Evolutionary conservation across 2,888 invertebrate genomes (phyloP).

Genomic region (Dyspetes luteomarginatus): DNA sequence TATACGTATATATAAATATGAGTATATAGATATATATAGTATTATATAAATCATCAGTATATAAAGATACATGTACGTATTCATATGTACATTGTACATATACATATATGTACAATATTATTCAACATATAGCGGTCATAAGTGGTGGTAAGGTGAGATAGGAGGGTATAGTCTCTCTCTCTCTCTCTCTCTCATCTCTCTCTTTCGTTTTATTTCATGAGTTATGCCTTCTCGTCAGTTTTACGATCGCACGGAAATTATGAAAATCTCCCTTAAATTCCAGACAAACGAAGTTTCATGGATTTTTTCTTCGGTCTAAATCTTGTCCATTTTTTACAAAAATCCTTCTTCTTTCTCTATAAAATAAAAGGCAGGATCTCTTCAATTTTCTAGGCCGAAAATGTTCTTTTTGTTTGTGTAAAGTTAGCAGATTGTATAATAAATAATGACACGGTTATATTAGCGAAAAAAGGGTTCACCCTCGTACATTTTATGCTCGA

Average conservation of each 20-base stretch:
- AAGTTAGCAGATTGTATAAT: no score
- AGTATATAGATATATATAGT: constrained; percentile 13
- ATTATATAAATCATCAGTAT: not conserved
- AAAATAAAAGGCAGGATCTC: not conserved
- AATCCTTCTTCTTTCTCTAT: not conserved
- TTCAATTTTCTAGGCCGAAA: no score
- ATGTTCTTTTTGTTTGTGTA: no score
- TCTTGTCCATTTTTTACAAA: constrained; percentile 44
- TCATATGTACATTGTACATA: no score
- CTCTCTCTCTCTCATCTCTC: not conserved
- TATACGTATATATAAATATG: not conserved
- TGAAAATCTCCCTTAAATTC: constrained; percentile 16
- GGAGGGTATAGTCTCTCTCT: not conserved
- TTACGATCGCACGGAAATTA: constrained; percentile 41
- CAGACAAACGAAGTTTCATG: constrained; percentile 29
- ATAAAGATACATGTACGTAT: not conserved
- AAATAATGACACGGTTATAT: no score
- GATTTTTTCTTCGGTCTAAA: constrained; percentile 29
- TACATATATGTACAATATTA: not conserved
- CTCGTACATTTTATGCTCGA: not conserved
- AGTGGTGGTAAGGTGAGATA: not conserved
- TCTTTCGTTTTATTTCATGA: not conserved
- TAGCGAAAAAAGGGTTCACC: not conserved
- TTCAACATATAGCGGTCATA: constrained; percentile 17
- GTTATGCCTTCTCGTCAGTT: constrained; percentile 20